Conservation (phyloP, 2,888 invertebrate species). For the Caradrina kadenii region DNA sequence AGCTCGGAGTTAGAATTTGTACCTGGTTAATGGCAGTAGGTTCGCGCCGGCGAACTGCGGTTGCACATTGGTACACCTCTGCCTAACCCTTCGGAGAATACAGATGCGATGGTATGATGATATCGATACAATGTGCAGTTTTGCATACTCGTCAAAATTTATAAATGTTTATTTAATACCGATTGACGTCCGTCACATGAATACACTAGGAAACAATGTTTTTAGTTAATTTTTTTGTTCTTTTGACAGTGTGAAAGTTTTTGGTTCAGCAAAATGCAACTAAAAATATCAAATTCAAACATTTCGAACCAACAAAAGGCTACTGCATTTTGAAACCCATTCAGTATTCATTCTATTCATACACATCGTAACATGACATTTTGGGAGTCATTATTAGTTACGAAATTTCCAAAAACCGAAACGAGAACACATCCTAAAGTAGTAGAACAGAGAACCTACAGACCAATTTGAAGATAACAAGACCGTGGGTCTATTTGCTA, state of each 20-base stretch:
- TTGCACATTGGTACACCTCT: too few relatives aligned
- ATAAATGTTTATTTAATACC: constrained; percentile 13
- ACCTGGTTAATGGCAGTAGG: too few relatives aligned
- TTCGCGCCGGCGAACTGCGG: too few relatives aligned
- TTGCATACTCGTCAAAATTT: neutral
- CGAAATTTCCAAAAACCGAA: neutral
- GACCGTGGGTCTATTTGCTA: neutral
- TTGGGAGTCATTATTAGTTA: neutral
- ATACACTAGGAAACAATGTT: neutral
- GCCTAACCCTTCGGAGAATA: too few relatives aligned
- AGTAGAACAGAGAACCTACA: neutral
- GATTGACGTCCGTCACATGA: neutral
- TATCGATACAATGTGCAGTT: too few relatives aligned
- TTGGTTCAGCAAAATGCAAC: neutral
- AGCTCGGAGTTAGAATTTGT: too few relatives aligned
- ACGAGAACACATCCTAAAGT: neutral
- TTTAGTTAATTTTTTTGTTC: neutral
- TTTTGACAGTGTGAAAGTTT: neutral
- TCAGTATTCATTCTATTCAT: neutral
- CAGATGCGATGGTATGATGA: too few relatives aligned
- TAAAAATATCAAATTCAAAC: neutral
- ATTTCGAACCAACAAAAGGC: neutral
- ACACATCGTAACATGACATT: constrained; percentile 1
- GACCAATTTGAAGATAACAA: constrained; percentile 11
- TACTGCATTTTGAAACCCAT: neutral